Evolutionary conservation across 1,140 invertebrate genomes (phyloP), one percentile per base, ranked within the genome.

Genomic region (Panagrolaimus sp.): DNA sequence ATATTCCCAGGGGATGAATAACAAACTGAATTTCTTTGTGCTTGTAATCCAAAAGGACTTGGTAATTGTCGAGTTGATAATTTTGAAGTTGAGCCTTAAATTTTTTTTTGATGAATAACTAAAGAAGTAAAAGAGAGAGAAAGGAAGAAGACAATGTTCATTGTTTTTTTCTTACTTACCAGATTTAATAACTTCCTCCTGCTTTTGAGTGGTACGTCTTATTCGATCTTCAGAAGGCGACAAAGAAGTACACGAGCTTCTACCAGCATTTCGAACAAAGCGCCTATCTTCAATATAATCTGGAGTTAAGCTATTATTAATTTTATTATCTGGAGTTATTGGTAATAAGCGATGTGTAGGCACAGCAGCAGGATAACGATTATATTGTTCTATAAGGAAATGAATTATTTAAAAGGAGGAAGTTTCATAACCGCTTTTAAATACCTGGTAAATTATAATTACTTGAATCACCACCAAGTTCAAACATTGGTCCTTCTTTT

Each of bases 1-100:
- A 57, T 57, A 57, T 27, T 57, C 51, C 51, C 51, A 57, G 51
- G 51, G 9, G 51, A 57, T 57, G 51, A 57, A 57, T 27, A 27
- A 27, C 51, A 57, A 57, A 57, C 20, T 20, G 51, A 27, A 25
- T 25, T 25, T 25, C 20, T 20, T 57, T 27, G 51, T 3, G 51
- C 20, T 11, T 20, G 51, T 11, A 27, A 20, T 20, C 27, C 51
- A 57, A 57, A 57, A 57, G 27, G 20, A 57, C 8, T 57, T 9
- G 51, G 51, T 57, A 57, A 57, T 27, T 25, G 51, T 11, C 51
- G 51, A 57, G 20, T n/a, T 57, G 51, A 20, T 57, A 57, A 27
- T 20, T 27, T 5, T 11, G 51, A 57, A 25, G 51, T 57, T 13
- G 51, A 57, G 11, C 51, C 51, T 57, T 25, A 13, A 57, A 57